A percentile compares a stretch with the other conserved stretches of the same genome.
These are phyloP conservation scores for Mesoligia furuncula DNA, from an alignment of 2,888 invertebrate species.

Conservation along the genomic window DNA sequence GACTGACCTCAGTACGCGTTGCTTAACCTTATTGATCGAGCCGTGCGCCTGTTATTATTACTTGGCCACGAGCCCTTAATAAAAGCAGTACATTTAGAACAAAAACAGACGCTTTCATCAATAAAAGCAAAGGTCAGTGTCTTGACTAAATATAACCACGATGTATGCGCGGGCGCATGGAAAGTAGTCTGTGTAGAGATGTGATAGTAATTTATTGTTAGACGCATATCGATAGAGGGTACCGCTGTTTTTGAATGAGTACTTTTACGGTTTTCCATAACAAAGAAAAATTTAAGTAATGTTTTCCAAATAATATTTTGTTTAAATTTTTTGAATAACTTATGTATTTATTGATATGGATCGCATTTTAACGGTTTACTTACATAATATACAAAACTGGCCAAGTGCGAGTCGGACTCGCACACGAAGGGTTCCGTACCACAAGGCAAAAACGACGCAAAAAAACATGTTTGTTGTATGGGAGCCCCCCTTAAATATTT, in stretches of 20 bases:
- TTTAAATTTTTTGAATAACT: neutral
- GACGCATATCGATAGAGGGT: slow-evolving; percentile 34
- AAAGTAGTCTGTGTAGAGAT: slow-evolving; percentile 43
- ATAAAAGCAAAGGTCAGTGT: slow-evolving; percentile 64
- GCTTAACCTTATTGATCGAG: too few species aligned
- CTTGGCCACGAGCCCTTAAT: neutral
- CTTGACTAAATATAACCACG: slow-evolving; percentile 62
- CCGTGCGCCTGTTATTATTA: neutral
- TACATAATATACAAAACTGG: neutral
- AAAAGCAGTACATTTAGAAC: slow-evolving; percentile 32
- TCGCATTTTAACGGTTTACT: neutral
- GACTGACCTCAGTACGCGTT: too few species aligned
- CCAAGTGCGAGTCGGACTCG: too few species aligned
- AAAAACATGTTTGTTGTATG: too few species aligned
- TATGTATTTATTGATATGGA: neutral
- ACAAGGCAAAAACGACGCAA: too few species aligned
- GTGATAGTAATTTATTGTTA: slow-evolving; percentile 32
- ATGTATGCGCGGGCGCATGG: slow-evolving; percentile 24
- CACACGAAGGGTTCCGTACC: too few species aligned
- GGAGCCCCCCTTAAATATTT: too few species aligned
- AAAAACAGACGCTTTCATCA: slow-evolving; percentile 18
- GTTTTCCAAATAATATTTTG: neutral
- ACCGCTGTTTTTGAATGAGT: neutral
- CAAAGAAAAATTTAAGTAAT: neutral
- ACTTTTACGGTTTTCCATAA: neutral